Conservation (phyloP, 2,888 invertebrate species). For the Leptarthrus brevirostris region DNA sequence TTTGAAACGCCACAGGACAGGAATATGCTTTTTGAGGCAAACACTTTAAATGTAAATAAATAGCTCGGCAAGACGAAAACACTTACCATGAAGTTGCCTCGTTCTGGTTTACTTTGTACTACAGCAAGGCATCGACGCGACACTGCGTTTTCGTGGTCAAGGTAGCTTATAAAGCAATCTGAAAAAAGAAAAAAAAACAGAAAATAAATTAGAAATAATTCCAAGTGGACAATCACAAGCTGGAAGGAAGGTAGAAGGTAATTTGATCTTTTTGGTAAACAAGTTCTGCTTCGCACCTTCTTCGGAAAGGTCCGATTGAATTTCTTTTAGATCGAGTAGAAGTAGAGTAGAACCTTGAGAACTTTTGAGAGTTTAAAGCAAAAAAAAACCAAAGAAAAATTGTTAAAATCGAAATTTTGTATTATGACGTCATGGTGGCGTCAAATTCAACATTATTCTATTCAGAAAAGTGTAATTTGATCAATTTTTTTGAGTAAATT, state of each 20-base stretch:
- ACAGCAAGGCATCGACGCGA: conserved; percentile 6
- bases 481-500: too few species aligned
- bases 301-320: too few species aligned
- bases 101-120: conserved; percentile 7
- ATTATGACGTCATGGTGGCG: too few species aligned
- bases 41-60: not conserved
- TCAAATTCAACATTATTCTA: too few species aligned
- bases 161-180: conserved; percentile 3
- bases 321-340: too few species aligned
- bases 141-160: not conserved
- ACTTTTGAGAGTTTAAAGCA: too few species aligned
- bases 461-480: too few species aligned
- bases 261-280: conserved; percentile 21
- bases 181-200: conserved; percentile 13
- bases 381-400: too few species aligned
- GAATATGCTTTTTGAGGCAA: not conserved
- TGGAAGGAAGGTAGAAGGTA: conserved; percentile 1
- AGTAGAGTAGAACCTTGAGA: too few species aligned
- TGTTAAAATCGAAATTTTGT: too few species aligned
- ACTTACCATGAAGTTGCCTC: conserved; percentile 23
- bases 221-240: not conserved
- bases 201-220: conserved; percentile 25
- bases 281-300: conserved; percentile 13
- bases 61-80: not conserved
- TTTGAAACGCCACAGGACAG: not conserved